Base-by-base conservation (phyloP, 23 tunicate species). In the Botrylloides violaceus region DNA sequence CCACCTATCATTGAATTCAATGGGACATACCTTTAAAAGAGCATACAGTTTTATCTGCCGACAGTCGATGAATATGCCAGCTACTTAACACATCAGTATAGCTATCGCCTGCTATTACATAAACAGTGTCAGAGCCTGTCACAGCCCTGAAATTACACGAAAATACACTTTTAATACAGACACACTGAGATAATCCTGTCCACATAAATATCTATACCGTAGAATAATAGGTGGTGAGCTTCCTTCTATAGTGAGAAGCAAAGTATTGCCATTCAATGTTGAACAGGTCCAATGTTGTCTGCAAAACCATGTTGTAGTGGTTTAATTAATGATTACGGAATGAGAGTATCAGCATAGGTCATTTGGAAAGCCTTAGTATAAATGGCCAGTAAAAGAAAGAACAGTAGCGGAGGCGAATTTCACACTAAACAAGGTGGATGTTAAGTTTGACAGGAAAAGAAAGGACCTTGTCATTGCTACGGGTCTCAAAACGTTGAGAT, bases 201-300 rank as follows among this genome's bases (percentile, higher is more conserved):
- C 53, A 9, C 9, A 43, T 43, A 43, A 7, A 43, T 43, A 43
- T n/a, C n/a, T n/a, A n/a, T 43, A 43, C 53, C 53, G 9, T 9
- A 43, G 9, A 15, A 7, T 7, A 15, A 49, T 27, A 4, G 74
- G 74, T 32, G 74, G 74, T 9, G 64, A 24, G n/a, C 73, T 29
- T 25, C 33, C 74, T 39, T 65, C 49, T 21, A 65, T 29, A n/a
- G 61, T 19, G 9, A 77, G 73, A 20, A 77, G 48, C 53, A 66
- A 55, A 3, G 29, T 55, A 55, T 79, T 68, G 31, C 74, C 83
- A 33, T 35, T 21, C 28, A 36, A 28, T 18, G 32, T 32, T 19
- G 84, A 77, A 26, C 84, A 80, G 35, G n/a, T 34, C 84, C 84
- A 80, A 7, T 39, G 71, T 61, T 80, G 84, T n/a, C 84, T 80